Evolutionary conservation across 2,113 vertebrate genomes (phyloP).

Genomic region (Vicugna pacos): DNA sequence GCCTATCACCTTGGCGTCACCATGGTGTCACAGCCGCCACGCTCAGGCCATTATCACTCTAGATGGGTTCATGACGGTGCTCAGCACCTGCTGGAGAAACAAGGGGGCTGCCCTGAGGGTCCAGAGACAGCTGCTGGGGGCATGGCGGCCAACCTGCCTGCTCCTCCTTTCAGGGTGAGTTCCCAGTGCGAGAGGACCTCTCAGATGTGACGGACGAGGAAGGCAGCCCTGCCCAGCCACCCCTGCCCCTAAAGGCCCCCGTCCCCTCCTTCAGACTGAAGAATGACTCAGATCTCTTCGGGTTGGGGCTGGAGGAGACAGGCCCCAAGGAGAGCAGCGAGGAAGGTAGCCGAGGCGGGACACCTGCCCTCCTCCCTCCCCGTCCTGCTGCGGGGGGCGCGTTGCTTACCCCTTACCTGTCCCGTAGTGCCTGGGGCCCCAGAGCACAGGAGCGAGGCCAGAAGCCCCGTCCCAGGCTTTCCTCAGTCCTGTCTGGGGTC

Average conservation of each 20-base stretch:
- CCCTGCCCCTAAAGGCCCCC: conserved; percentile 85
- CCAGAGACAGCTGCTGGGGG: too few species aligned
- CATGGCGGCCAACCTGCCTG: neutral
- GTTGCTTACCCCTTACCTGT: neutral
- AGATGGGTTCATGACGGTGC: too few species aligned
- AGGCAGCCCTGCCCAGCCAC: conserved; percentile 73
- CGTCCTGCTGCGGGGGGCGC: fast-evolving
- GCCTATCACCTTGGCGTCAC: neutral
- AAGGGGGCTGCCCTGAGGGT: too few species aligned
- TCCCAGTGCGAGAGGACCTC: conserved; percentile 92
- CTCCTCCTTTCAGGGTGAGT: conserved; percentile 86
- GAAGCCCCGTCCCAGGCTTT: neutral
- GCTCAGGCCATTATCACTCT: fast-evolving
- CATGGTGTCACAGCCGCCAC: fast-evolving
- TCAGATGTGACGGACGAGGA: conserved; percentile 95
- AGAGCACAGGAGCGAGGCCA: neutral
- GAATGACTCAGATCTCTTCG: conserved; percentile 93
- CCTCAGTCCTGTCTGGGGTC: neutral
- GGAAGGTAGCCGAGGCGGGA: conserved; percentile 86
- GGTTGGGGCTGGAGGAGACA: conserved; percentile 91
- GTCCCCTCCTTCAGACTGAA: conserved; percentile 90
- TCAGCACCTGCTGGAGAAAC: too few species aligned
- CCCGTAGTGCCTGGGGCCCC: too few species aligned
- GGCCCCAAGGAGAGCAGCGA: conserved; percentile 91
- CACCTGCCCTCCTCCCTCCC: neutral